These are phyloP conservation scores for Diabrotica balteata DNA, from an alignment of 2,888 invertebrate species.

Conservation along the genomic window DNA sequence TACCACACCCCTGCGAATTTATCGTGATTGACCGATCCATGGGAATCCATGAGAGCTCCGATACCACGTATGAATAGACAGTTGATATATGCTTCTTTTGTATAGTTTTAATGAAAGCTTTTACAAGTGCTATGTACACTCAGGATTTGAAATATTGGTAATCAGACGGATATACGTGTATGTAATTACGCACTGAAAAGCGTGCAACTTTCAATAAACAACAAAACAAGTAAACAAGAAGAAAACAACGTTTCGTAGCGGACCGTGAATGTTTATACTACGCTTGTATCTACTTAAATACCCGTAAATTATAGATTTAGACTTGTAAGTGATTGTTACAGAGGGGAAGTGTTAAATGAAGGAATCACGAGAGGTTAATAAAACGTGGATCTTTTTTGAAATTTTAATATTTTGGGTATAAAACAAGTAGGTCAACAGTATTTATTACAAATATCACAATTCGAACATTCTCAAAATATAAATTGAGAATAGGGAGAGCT, in stretches of 20 bases:
- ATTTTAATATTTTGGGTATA: too few relatives aligned
- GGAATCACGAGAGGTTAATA: background rate
- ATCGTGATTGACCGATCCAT: constrained; percentile 30
- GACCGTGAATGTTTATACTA: too few relatives aligned
- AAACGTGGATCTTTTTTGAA: too few relatives aligned
- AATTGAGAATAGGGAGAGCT: too few relatives aligned
- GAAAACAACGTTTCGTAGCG: background rate
- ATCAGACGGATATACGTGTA: constrained; percentile 22
- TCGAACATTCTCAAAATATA: too few relatives aligned
- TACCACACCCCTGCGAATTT: constrained; percentile 17
- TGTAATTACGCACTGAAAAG: constrained; percentile 27
- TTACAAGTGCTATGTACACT: constrained; percentile 24
- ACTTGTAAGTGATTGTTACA: background rate
- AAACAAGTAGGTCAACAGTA: too few relatives aligned
- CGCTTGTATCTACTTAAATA: too few relatives aligned
- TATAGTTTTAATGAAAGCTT: constrained; percentile 25
- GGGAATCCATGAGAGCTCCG: constrained; percentile 18
- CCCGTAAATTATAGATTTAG: background rate
- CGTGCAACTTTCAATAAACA: constrained; percentile 25
- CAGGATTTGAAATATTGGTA: constrained; percentile 26
- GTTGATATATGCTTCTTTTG: constrained; percentile 19
- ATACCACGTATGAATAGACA: constrained; percentile 19
- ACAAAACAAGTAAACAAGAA: constrained; percentile 8
- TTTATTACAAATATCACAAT: too few relatives aligned
- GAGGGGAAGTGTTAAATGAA: constrained; percentile 5